These are phyloP conservation scores for Acipenser ruthenus DNA, from an alignment of 2,797 vertebrate species.

Conservation along the genomic window DNA sequence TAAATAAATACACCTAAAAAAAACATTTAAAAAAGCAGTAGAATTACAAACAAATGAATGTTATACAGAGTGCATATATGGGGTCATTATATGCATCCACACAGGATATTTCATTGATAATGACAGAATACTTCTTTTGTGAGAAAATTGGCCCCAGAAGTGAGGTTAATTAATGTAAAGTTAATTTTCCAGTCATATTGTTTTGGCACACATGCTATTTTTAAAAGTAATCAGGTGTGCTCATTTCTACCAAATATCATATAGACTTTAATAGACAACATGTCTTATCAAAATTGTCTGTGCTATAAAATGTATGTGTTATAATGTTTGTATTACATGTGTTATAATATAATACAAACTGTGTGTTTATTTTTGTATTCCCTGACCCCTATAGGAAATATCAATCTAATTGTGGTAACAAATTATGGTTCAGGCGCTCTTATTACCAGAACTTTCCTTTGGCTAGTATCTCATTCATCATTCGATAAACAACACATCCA, in stretches of 20 bases:
- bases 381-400: no score
- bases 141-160: slow-evolving; percentile 28
- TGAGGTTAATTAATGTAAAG: slow-evolving; percentile 24
- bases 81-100: slow-evolving; percentile 37
- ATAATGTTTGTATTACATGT: no score
- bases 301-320: no score
- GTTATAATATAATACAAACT: no score
- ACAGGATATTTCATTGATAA: slow-evolving; percentile 32
- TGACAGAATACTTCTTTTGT: slow-evolving; percentile 25
- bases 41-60: slow-evolving; percentile 57
- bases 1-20: slow-evolving; percentile 41
- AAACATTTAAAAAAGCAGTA: slow-evolving; percentile 36
- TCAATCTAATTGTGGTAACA: no score
- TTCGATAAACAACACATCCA: no score
- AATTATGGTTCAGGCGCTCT: no score
- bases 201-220: no score
- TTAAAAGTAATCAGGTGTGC: slow-evolving; percentile 11
- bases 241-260: slow-evolving; percentile 37
- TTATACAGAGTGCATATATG: slow-evolving; percentile 24
- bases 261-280: not conserved
- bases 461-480: no score
- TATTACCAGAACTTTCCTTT: no score
- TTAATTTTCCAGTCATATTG: slow-evolving; percentile 24
- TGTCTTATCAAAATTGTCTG: no score
- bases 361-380: no score